These are phyloP conservation scores for Tetraodon nigroviridis DNA, from an alignment of 2,113 vertebrate species.

Conservation along the genomic window DNA sequence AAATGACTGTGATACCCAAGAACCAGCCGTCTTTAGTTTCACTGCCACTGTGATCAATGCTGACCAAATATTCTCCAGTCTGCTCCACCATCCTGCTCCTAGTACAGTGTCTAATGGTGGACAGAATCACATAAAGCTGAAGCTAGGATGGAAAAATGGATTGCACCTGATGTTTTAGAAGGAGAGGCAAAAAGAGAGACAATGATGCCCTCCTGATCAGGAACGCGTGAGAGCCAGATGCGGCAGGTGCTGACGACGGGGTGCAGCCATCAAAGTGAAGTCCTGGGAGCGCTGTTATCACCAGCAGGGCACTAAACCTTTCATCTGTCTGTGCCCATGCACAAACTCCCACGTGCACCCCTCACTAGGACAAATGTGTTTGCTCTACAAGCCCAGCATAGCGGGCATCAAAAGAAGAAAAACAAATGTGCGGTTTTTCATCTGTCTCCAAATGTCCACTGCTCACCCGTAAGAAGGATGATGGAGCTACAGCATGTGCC, in stretches of 20 bases:
- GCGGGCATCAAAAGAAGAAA: constrained; percentile 56
- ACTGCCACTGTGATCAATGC: constrained; percentile 37
- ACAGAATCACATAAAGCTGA: neutral
- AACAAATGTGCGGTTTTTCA: constrained; percentile 34
- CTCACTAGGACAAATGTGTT: constrained; percentile 49
- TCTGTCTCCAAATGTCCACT: constrained; percentile 25
- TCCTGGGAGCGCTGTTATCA: constrained; percentile 51
- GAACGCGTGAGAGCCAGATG: constrained; percentile 30
- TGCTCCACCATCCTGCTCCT: constrained; percentile 31
- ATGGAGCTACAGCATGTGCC: neutral
- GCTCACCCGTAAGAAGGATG: constrained; percentile 9
- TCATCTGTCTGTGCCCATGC: constrained; percentile 39
- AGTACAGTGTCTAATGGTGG: constrained; percentile 48
- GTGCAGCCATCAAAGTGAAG: constrained; percentile 48
- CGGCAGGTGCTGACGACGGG: constrained; percentile 42
- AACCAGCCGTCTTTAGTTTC: constrained; percentile 41
- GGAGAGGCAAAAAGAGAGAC: constrained; percentile 3
- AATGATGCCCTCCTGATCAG: constrained; percentile 12
- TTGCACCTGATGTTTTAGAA: constrained; percentile 9
- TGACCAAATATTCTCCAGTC: constrained; percentile 21
- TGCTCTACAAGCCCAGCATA: constrained; percentile 48
- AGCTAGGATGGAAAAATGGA: constrained; percentile 34
- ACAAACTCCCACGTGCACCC: constrained; percentile 25
- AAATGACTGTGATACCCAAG: constrained; percentile 35
- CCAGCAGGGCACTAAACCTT: constrained; percentile 41